phyloP scores from a whole-genome alignment of 2,113 vertebrate species.

The Hiodon tergisus region DNA sequence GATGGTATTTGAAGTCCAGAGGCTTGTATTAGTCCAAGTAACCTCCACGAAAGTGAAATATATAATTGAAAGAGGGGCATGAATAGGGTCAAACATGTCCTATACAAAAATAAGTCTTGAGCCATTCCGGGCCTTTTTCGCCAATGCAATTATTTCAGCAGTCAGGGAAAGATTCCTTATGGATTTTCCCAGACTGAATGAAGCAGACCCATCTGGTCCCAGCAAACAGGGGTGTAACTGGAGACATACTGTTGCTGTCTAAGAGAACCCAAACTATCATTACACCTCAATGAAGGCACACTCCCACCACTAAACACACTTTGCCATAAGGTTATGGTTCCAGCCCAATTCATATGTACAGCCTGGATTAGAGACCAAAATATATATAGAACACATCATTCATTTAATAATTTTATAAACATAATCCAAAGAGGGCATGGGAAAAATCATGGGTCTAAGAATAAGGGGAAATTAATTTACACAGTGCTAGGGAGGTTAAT shows the following conservation, averaged over 20 bases:
- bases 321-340: not conserved
- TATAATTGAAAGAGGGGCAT: too few relatives aligned
- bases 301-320: slow-evolving; percentile 42
- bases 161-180: slow-evolving; percentile 22
- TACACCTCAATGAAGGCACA: slow-evolving; percentile 36
- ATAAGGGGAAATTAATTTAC: too few relatives aligned
- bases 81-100: too few relatives aligned
- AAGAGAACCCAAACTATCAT: slow-evolving; percentile 50
- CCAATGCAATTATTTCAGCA: not conserved
- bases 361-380: not conserved
- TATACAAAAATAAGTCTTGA: not conserved
- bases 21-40: too few relatives aligned
- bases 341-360: not conserved
- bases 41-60: too few relatives aligned
- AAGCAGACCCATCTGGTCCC: slow-evolving; percentile 58
- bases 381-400: not conserved
- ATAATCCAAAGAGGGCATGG: too few relatives aligned
- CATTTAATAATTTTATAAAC: too few relatives aligned
- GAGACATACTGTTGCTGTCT: slow-evolving; percentile 40
- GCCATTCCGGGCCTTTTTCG: not conserved
- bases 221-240: slow-evolving; percentile 47
- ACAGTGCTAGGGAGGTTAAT: too few relatives aligned
- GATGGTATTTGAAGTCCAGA: too few relatives aligned
- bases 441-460: too few relatives aligned
- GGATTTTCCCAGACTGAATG: slow-evolving; percentile 36